Conservation (phyloP, 2,888 invertebrate species). For the Drosophila nr. perissopoda region DNA sequence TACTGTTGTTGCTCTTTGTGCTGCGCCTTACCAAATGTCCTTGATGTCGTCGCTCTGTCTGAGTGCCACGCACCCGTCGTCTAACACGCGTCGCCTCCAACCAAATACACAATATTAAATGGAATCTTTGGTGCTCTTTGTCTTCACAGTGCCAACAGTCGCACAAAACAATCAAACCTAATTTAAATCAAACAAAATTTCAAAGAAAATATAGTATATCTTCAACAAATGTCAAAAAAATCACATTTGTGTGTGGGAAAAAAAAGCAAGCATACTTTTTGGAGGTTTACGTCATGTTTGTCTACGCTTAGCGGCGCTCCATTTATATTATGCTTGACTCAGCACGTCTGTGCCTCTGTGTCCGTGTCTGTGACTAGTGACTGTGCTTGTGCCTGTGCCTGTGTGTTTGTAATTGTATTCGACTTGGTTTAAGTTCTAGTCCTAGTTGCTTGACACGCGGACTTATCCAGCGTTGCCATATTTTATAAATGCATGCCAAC, state of each 20-base stretch:
- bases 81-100: constrained; percentile 31
- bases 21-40: constrained; percentile 72
- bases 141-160: constrained; percentile 13
- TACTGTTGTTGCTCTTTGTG: constrained; percentile 52
- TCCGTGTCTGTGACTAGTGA: constrained; percentile 31
- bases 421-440: constrained; percentile 14
- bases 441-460: constrained; percentile 26
- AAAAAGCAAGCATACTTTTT: constrained; percentile 70
- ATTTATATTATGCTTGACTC: constrained; percentile 36
- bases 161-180: constrained; percentile 13
- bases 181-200: constrained; percentile 12
- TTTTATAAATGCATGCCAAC: constrained; percentile 58
- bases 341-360: constrained; percentile 38
- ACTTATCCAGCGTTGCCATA: constrained; percentile 23
- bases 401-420: constrained; percentile 33
- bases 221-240: background rate
- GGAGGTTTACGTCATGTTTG: constrained; percentile 78
- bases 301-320: constrained; percentile 50
- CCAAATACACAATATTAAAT: constrained; percentile 42
- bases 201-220: background rate
- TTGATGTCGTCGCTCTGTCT: constrained; percentile 79
- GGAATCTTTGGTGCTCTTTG: constrained; percentile 34
- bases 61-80: constrained; percentile 52
- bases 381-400: constrained; percentile 13
- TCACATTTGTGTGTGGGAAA: constrained; percentile 19